Evolutionary conservation across 2,113 vertebrate genomes (phyloP), one percentile per base, ranked within the genome.

Genomic region (Brevimyrus niger): DNA sequence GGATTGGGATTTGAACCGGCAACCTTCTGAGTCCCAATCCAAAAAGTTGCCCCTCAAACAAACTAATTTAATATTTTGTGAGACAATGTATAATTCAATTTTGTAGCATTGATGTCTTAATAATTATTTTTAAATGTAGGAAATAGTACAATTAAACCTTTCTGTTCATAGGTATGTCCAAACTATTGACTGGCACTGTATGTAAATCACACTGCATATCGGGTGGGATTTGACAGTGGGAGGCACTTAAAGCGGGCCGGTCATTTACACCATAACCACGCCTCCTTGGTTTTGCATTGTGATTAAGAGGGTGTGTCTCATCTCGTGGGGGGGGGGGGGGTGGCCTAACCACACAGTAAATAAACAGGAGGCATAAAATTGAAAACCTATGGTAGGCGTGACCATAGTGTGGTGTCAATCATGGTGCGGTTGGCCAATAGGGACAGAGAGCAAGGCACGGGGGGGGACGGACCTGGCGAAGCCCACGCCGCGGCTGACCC

Each of bases 401-500:
- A 31, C 69, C 69, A 1, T 13, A 76, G 69, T 38, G 69, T 69
- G 27, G n/a, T 38, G 11, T 73, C 27, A 35, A 35, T 35, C 69
- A 35, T 17, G 1, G 17, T 5, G 13, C 9, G 15, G 4, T 19
- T 76, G 17, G 69, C 15, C 69, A 76, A 76, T 19, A 35, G 35
- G 69, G 35, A 19, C 35, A 0, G 15, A 0, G 31, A 38, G 15
- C 69, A 2, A 19, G 8, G 35, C 69, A 17, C 6, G 2, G 5
- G 4, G 35, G 1, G 92, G 42, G n/a, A 7, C 94, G 94, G 95
- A 99, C 98, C 98, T 98, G 95, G 98, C 98, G 91, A 99, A 99
- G 92, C 98, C 98, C 15, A 99, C 98, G 47, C 98, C 98, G 96
- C 98, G 97, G 96, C 98, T 99, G 94, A 98, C 96, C 92, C 98